phyloP scores from a whole-genome alignment of 1,140 invertebrate genomes.

The Trichoplusia ni region DNA sequence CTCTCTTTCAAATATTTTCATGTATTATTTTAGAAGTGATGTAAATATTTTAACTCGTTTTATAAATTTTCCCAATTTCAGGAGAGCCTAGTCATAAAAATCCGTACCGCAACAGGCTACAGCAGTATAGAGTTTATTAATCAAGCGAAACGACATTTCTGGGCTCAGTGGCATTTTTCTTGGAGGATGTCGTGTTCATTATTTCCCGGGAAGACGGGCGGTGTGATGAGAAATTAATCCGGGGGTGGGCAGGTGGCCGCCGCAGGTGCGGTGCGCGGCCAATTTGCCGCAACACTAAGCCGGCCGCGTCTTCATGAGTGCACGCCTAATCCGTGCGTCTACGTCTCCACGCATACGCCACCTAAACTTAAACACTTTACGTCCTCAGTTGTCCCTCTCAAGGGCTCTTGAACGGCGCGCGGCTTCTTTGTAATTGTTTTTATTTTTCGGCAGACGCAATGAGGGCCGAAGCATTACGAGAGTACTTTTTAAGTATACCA shows the following conservation, averaged over 20 bases:
- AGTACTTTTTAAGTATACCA: slow-evolving; percentile 4
- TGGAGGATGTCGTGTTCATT: slow-evolving; percentile 68
- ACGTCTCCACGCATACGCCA: slow-evolving; percentile 39
- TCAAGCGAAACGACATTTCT: slow-evolving; percentile 56
- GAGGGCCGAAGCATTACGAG: slow-evolving; percentile 14
- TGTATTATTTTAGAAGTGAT: not conserved
- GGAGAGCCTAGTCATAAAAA: slow-evolving; percentile 36
- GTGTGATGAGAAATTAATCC: slow-evolving; percentile 79
- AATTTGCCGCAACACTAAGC: slow-evolving; percentile 60
- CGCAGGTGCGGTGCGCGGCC: slow-evolving; percentile 63
- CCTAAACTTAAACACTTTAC: slow-evolving; percentile 19
- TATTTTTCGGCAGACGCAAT: slow-evolving; percentile 7
- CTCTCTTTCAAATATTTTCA: not conserved
- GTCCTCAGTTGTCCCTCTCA: slow-evolving; percentile 6
- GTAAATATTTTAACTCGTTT: not conserved
- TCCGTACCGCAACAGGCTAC: slow-evolving; percentile 30
- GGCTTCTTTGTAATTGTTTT: slow-evolving; percentile 23
- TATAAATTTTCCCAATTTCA: slow-evolving; percentile 34
- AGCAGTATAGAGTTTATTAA: slow-evolving; percentile 66
- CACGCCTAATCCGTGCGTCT: slow-evolving; percentile 50
- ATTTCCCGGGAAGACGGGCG: slow-evolving; percentile 55
- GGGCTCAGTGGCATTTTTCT: slow-evolving; percentile 72
- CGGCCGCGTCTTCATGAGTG: slow-evolving; percentile 35
- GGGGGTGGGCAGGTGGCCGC: slow-evolving; percentile 55
- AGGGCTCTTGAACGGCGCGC: slow-evolving; percentile 12